Conservation (phyloP, 1,140 invertebrate species). For the Orchesella cincta region DNA sequence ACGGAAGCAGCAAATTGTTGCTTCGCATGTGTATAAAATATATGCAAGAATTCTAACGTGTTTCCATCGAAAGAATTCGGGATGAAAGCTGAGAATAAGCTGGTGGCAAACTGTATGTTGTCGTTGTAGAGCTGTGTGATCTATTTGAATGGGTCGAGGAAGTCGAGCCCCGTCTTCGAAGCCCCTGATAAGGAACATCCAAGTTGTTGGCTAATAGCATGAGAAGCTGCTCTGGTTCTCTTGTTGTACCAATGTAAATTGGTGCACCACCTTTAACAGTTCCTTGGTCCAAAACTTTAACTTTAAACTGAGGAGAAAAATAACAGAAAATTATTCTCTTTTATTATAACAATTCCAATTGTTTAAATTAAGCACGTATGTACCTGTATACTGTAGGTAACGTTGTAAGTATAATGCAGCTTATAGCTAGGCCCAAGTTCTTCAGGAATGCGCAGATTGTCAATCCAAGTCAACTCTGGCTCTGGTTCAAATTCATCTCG, state of each 20-base stretch:
- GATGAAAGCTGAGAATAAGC: conserved; percentile 1
- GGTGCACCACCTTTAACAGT: background rate
- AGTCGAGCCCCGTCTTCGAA: background rate
- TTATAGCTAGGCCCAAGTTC: background rate
- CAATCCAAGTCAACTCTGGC: conserved; percentile 4
- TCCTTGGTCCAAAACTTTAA: conserved; percentile 18
- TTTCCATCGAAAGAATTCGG: background rate
- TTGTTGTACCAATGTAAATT: conserved; percentile 19
- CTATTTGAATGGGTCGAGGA: background rate
- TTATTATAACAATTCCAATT: background rate
- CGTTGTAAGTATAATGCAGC: background rate
- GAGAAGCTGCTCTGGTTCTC: background rate
- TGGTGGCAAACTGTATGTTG: conserved; percentile 12
- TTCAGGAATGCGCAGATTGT: background rate
- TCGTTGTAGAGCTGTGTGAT: background rate
- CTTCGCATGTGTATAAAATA: background rate
- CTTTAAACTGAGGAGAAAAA: conserved; percentile 7
- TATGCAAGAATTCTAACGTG: conserved; percentile 9
- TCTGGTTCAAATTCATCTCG: background rate
- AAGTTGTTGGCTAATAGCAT: background rate
- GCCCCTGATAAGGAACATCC: background rate
- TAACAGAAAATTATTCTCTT: too few species aligned
- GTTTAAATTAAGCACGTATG: background rate
- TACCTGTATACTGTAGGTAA: conserved; percentile 4
- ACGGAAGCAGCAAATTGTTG: too few species aligned